A percentile compares a stretch with the other conserved stretches of the same genome.
Conservation (phyloP, 1,140 invertebrate species). For the Odontomachus brunneus region DNA sequence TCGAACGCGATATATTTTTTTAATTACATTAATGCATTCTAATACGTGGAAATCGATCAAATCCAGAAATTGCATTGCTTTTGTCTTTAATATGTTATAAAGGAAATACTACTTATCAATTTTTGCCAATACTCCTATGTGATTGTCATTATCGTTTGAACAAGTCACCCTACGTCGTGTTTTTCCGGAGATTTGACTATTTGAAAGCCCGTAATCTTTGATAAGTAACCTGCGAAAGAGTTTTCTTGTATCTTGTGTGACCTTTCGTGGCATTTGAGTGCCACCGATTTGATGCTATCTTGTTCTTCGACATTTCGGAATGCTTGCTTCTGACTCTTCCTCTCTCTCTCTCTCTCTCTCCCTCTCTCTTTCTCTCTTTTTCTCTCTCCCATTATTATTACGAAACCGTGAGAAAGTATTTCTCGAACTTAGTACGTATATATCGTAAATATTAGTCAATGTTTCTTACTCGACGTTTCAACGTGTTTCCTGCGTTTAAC, state of each 20-base stretch:
- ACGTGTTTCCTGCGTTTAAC: background rate
- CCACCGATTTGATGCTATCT: slow-evolving; percentile 71
- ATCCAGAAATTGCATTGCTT: no score
- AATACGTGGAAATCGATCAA: background rate
- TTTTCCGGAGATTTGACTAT: slow-evolving; percentile 69
- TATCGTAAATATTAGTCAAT: slow-evolving; percentile 5
- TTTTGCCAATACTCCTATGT: background rate
- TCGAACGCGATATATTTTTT: background rate
- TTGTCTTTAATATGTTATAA: no score
- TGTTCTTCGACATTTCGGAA: slow-evolving; percentile 41
- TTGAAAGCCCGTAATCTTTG: slow-evolving; percentile 65
- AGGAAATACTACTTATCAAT: no score
- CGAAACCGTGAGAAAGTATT: slow-evolving; percentile 30
- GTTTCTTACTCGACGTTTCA: background rate
- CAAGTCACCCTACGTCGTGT: slow-evolving; percentile 72
- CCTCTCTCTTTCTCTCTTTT: no score
- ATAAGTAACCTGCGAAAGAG: slow-evolving; percentile 54
- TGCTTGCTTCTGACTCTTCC: slow-evolving; percentile 40
- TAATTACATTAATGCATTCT: background rate
- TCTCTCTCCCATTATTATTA: no score
- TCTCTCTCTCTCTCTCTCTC: background rate
- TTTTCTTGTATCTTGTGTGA: slow-evolving; percentile 81
- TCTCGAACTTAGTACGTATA: background rate
- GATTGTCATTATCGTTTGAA: slow-evolving; percentile 57
- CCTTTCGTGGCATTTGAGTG: slow-evolving; percentile 83